phyloP scores from a whole-genome alignment of 1,140 invertebrate genomes.

The Scaptomyza montana region DNA sequence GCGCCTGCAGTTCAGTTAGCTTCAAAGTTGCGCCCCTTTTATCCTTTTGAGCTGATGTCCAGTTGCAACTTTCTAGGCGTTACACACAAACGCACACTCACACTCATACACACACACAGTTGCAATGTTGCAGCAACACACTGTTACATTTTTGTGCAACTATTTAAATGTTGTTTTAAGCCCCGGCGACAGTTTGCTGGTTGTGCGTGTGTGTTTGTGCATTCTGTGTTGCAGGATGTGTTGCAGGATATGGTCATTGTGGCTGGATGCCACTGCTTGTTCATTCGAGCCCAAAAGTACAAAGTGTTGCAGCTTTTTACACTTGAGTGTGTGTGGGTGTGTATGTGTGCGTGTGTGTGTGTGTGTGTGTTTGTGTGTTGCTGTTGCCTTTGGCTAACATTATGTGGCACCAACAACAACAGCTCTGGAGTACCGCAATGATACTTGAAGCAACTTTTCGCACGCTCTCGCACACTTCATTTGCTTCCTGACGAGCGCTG shows the following conservation, averaged over 20 bases:
- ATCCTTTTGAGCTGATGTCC: slow-evolving; percentile 1
- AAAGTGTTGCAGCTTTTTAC: slow-evolving; percentile 23
- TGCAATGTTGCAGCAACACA: slow-evolving; percentile 30
- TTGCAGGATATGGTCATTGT: slow-evolving; percentile 57
- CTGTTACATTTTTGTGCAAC: slow-evolving; percentile 31
- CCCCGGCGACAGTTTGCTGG: slow-evolving; percentile 13
- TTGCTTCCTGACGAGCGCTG: slow-evolving; percentile 68
- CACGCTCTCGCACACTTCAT: slow-evolving; percentile 71
- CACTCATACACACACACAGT: background rate
- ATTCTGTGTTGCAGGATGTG: slow-evolving; percentile 75
- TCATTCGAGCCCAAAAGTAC: slow-evolving; percentile 1
- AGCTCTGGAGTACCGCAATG: slow-evolving; percentile 56
- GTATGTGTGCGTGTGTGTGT: slow-evolving; percentile 4
- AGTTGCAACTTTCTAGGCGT: background rate
- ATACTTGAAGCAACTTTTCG: slow-evolving; percentile 53
- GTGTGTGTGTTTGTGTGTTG: slow-evolving; percentile 2
- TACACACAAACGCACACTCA: too few relatives aligned
- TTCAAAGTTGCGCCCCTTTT: background rate
- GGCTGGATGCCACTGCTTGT: background rate
- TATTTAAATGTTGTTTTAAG: slow-evolving; percentile 68
- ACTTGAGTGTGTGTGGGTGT: slow-evolving; percentile 6
- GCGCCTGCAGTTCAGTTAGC: background rate
- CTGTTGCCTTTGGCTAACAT: slow-evolving; percentile 37
- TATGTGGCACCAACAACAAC: slow-evolving; percentile 26
- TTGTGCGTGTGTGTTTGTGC: slow-evolving; percentile 22